Percentiles rank a stretch among this genome's conserved stretches.
These are phyloP conservation scores for Spatulosminthurus flaviceps DNA, from an alignment of 2,888 invertebrate species.

Conservation along the genomic window DNA sequence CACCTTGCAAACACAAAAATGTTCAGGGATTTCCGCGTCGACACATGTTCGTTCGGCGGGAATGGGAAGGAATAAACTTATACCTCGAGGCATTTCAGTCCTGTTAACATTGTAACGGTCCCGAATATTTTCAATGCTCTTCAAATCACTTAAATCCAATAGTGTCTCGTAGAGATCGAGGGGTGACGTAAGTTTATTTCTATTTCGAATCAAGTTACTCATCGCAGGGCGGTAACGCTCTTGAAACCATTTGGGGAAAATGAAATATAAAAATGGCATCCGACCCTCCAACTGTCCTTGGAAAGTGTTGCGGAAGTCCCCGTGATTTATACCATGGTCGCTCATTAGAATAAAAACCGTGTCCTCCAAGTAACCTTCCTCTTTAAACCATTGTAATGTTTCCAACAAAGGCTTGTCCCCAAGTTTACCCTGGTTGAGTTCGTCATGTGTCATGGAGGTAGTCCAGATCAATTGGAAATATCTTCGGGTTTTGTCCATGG, in stretches of 20 bases:
- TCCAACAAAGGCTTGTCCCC: slow-evolving; percentile 75
- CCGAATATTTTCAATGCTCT: slow-evolving; percentile 36
- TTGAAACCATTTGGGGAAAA: slow-evolving; percentile 78
- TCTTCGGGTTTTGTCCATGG: slow-evolving; percentile 69
- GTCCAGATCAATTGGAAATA: slow-evolving; percentile 89
- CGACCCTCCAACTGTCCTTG: slow-evolving; percentile 83
- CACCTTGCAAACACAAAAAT: slow-evolving; percentile 89
- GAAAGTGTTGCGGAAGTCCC: slow-evolving; percentile 81
- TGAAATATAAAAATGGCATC: slow-evolving; percentile 80
- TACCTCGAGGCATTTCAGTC: slow-evolving; percentile 68
- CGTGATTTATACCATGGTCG: slow-evolving; percentile 91
- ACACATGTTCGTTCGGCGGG: slow-evolving; percentile 78
- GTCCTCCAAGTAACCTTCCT: slow-evolving; percentile 71
- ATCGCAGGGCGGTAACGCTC: slow-evolving; percentile 73
- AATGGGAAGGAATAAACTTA: slow-evolving; percentile 81
- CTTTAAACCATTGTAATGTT: slow-evolving; percentile 71
- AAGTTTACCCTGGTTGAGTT: slow-evolving; percentile 78
- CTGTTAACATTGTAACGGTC: slow-evolving; percentile 70
- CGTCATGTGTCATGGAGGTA: slow-evolving; percentile 84
- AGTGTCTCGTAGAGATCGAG: slow-evolving; percentile 79
- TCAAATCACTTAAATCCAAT: slow-evolving; percentile 40
- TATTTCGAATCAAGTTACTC: slow-evolving; percentile 69
- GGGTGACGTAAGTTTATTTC: slow-evolving; percentile 75
- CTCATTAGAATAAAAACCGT: slow-evolving; percentile 79
- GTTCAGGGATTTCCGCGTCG: slow-evolving; percentile 79